A percentile compares a stretch with the other conserved stretches of the same genome.
Evolutionary conservation across 2,797 vertebrate genomes (phyloP).

Genomic region (Halcyon smyrnensis): DNA sequence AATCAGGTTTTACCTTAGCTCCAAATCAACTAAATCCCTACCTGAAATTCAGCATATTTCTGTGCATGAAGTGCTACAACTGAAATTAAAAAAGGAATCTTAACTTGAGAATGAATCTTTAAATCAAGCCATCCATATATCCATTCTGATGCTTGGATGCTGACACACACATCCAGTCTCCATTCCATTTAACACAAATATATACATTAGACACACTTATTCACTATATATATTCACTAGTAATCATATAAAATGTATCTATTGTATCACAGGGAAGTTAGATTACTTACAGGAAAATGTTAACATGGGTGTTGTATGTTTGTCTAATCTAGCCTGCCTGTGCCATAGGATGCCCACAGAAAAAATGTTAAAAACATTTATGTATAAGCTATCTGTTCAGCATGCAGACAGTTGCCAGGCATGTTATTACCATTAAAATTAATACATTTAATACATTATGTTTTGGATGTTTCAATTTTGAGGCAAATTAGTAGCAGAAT

Average conservation of each 20-base stretch:
- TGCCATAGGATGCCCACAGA: neutral
- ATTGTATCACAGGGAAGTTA: constrained; percentile 18
- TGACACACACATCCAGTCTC: constrained; percentile 26
- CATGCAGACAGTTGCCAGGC: neutral
- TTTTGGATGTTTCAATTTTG: neutral
- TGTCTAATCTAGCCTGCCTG: constrained; percentile 70
- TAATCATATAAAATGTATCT: neutral
- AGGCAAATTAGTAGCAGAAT: neutral
- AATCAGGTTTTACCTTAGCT: constrained; percentile 39
- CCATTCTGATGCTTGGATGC: neutral
- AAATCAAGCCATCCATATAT: neutral
- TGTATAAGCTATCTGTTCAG: neutral
- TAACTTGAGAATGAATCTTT: neutral
- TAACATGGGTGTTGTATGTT: constrained; percentile 3
- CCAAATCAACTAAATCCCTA: constrained; percentile 16
- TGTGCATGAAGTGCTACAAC: neutral
- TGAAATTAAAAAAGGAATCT: constrained; percentile 1
- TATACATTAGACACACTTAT: neutral
- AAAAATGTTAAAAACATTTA: neutral
- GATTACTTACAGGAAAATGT: constrained; percentile 12
- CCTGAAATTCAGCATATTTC: neutral
- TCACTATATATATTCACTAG: neutral
- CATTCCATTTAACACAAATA: constrained; percentile 33
- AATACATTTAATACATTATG: neutral
- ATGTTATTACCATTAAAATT: neutral